A percentile compares a stretch with the other conserved stretches of the same genome.
Conservation (phyloP, 2,113 vertebrate genomes). For the Anoura caudifer region DNA sequence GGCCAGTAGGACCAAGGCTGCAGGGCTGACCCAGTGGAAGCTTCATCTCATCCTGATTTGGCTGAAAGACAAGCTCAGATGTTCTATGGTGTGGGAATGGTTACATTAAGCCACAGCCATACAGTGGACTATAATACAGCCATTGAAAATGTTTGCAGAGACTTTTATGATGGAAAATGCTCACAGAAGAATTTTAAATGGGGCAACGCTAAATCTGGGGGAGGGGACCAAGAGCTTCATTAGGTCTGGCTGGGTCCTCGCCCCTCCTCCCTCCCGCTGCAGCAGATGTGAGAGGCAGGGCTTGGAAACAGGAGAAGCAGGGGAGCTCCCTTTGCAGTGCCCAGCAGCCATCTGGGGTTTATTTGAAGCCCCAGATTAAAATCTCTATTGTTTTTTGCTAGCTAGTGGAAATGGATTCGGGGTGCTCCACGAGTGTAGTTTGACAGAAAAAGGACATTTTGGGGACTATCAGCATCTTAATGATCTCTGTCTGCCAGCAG, state of each 20-base stretch:
- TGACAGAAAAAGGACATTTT: not conserved
- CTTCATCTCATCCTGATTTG: not conserved
- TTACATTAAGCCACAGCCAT: not conserved
- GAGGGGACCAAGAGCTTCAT: not conserved
- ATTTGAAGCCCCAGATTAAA: not conserved
- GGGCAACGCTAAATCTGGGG: not conserved
- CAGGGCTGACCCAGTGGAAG: not conserved
- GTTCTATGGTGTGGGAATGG: not conserved
- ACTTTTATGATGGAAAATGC: not conserved
- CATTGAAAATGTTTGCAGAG: slow-evolving; percentile 20
- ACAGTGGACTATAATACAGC: not conserved
- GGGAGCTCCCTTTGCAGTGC: not conserved
- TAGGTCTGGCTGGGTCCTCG: not conserved
- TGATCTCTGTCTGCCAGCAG: not conserved
- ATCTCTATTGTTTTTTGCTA: not conserved
- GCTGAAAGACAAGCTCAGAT: not conserved
- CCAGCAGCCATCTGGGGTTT: not conserved
- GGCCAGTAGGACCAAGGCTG: not conserved
- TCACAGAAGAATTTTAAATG: not conserved
- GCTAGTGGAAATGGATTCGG: not conserved
- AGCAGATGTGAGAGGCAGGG: not conserved
- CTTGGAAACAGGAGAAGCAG: not conserved
- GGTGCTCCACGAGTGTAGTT: not conserved
- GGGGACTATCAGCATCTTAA: not conserved
- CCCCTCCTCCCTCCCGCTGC: not conserved